Percentiles rank a stretch among this genome's conserved stretches.
These are phyloP conservation scores for Steromphala cineraria DNA, from an alignment of 2,888 invertebrate genomes.

Conservation along the genomic window DNA sequence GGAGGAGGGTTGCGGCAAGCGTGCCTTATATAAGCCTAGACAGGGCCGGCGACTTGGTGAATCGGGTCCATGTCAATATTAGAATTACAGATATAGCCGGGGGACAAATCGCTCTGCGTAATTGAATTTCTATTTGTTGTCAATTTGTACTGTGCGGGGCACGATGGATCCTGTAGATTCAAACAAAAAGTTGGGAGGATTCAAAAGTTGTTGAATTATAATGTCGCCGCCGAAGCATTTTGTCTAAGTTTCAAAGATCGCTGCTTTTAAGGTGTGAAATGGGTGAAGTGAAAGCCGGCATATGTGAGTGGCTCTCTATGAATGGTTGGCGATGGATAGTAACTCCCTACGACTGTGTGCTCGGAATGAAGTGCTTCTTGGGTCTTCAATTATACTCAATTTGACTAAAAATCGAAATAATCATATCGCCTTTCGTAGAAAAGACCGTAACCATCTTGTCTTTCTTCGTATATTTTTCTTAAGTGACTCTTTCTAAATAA, in stretches of 20 bases:
- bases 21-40: not conserved
- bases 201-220: conserved; percentile 8
- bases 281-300: not conserved
- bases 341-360: not conserved
- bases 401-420: conserved; percentile 8
- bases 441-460: not conserved
- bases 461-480: not conserved
- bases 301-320: not conserved
- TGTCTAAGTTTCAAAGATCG: not conserved
- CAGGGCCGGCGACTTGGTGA: not conserved
- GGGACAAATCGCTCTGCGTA: conserved; percentile 5
- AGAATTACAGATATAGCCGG: not conserved
- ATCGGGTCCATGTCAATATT: conserved; percentile 5
- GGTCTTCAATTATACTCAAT: not conserved
- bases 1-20: not conserved
- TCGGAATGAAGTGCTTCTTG: not conserved
- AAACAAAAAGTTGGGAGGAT: conserved; percentile 10
- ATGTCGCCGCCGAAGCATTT: not conserved
- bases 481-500: not conserved
- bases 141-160: not conserved
- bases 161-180: conserved; percentile 4
- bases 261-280: not conserved
- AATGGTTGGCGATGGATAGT: not conserved
- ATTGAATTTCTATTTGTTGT: conserved; percentile 10
- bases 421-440: not conserved